phyloP scores from a whole-genome alignment of 1,140 invertebrate species.

The Notospermus geniculatus region DNA sequence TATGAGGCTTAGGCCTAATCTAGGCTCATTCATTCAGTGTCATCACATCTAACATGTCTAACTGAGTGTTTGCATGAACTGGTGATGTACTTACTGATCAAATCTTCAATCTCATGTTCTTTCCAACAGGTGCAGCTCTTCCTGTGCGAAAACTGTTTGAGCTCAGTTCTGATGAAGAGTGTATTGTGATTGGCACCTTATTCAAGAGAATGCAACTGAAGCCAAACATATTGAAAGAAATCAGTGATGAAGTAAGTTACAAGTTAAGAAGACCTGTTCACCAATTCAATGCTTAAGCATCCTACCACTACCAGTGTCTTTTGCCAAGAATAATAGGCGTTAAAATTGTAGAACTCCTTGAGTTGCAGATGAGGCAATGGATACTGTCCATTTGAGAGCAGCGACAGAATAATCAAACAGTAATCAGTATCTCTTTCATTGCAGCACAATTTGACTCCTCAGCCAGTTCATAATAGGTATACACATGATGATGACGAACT shows the following conservation, averaged over 20 bases:
- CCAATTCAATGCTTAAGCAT: too few species aligned
- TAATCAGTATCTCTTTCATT: too few species aligned
- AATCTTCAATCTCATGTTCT: too few species aligned
- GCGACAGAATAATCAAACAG: too few species aligned
- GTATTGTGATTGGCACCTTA: conserved; percentile 83
- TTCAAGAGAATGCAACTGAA: conserved; percentile 90
- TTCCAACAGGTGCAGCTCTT: conserved; percentile 56
- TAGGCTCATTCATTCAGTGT: not conserved
- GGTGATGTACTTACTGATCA: too few species aligned
- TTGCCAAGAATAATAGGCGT: too few species aligned
- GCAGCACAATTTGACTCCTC: conserved; percentile 73
- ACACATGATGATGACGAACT: conserved; percentile 73
- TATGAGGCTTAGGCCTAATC: not conserved
- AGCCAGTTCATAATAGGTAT: conserved; percentile 64
- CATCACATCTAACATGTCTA: not conserved
- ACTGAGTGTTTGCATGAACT: not conserved
- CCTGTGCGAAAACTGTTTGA: conserved; percentile 70
- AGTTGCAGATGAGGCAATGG: too few species aligned
- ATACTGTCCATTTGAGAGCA: too few species aligned
- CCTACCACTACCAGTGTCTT: too few species aligned
- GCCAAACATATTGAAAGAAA: conserved; percentile 87
- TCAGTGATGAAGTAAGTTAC: conserved; percentile 63
- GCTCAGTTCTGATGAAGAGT: conserved; percentile 64
- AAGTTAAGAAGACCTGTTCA: conserved; percentile 59
- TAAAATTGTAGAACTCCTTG: too few species aligned